phyloP scores from a whole-genome alignment of 2,888 invertebrate species.

The Lobophora halterata region DNA sequence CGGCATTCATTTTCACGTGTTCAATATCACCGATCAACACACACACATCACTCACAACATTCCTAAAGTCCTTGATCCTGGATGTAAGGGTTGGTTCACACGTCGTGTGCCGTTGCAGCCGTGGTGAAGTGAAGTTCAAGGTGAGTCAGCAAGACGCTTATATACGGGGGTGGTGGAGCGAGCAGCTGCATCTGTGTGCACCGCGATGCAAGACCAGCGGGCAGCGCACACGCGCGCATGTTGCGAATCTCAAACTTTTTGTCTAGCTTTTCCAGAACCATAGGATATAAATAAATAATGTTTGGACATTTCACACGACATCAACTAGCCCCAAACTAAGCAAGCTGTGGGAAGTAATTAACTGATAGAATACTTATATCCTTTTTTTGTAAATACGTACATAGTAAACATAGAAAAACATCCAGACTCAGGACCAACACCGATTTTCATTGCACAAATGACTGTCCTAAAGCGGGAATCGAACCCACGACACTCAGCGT shows the following conservation, averaged over 20 bases:
- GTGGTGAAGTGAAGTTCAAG: conserved; percentile 77
- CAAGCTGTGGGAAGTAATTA: too few relatives aligned
- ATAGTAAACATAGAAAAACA: too few relatives aligned
- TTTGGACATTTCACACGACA: too few relatives aligned
- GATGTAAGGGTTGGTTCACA: conserved; percentile 23
- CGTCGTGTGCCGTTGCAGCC: conserved; percentile 39
- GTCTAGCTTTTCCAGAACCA: too few relatives aligned
- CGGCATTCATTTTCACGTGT: conserved; percentile 56
- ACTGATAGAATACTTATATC: too few relatives aligned
- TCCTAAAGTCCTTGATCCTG: conserved; percentile 30
- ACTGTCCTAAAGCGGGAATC: too few relatives aligned
- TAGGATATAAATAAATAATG: too few relatives aligned
- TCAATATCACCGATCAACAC: conserved; percentile 42
- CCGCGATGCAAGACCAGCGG: conserved; percentile 33
- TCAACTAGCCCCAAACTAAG: too few relatives aligned
- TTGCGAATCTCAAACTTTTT: conserved; percentile 44
- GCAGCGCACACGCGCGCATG: conserved; percentile 48
- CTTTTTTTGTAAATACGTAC: neutral
- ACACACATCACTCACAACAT: conserved; percentile 40
- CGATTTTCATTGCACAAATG: too few relatives aligned
- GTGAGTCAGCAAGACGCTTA: conserved; percentile 63
- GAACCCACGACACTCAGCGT: too few relatives aligned
- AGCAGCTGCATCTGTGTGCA: conserved; percentile 48
- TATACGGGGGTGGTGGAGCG: conserved; percentile 77
- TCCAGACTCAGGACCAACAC: too few relatives aligned